Conservation (phyloP, 1,140 invertebrate species). For the Argopecten irradians region DNA sequence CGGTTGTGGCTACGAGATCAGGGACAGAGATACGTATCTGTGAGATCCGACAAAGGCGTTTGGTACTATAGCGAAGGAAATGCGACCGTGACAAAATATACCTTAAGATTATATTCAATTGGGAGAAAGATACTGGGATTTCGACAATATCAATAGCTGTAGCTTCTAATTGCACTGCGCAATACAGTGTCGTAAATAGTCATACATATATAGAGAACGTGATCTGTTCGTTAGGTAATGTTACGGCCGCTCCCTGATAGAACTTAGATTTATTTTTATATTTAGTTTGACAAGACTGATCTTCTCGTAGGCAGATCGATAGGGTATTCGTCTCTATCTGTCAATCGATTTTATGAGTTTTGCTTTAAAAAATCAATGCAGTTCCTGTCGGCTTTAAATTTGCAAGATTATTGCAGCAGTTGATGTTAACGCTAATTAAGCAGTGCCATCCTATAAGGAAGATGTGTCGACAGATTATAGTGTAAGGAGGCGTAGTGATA, state of each 20-base stretch:
- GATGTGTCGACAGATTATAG: no score
- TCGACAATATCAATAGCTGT: no score
- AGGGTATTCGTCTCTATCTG: neutral
- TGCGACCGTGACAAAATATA: no score
- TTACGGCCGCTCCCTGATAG: neutral
- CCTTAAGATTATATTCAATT: no score
- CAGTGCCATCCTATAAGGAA: neutral
- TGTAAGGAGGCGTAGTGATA: no score
- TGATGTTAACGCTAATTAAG: neutral
- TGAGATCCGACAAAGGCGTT: no score
- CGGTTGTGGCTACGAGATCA: no score
- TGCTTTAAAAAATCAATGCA: constrained; percentile 15
- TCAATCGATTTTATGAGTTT: constrained; percentile 15
- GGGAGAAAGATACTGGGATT: no score
- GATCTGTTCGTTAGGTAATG: neutral
- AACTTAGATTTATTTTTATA: neutral
- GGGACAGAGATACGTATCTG: no score
- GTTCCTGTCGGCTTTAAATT: constrained; percentile 15
- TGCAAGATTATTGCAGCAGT: neutral
- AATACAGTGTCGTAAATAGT: no score
- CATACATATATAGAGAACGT: neutral
- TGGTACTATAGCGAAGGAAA: no score
- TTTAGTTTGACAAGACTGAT: neutral
- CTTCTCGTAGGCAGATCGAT: neutral
- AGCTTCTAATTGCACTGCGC: no score